phyloP scores from a whole-genome alignment of 2,888 invertebrate genomes.

The Allophyes oxyacanthae region DNA sequence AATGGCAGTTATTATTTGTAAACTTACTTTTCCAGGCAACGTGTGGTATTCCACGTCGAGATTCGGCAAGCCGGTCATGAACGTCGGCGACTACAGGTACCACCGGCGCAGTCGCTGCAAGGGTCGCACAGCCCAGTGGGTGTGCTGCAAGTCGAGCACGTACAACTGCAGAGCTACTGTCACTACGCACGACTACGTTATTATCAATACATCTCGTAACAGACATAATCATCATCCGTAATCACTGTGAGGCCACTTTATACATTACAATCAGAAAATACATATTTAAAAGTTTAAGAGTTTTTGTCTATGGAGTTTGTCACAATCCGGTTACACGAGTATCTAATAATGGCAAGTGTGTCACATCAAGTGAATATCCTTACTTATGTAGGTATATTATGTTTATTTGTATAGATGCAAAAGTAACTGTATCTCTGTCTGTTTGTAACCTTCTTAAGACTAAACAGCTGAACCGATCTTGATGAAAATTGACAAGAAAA shows the following conservation, averaged over 20 bases:
- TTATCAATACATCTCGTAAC: constrained; percentile 45
- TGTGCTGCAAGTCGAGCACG: constrained; percentile 48
- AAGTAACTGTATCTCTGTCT: too few relatives aligned
- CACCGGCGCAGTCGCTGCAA: constrained; percentile 40
- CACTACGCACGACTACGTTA: constrained; percentile 55
- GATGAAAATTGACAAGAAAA: too few relatives aligned
- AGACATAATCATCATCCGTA: constrained; percentile 47
- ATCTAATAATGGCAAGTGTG: too few relatives aligned
- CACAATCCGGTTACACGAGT: too few relatives aligned
- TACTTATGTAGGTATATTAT: too few relatives aligned
- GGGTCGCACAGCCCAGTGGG: constrained; percentile 48
- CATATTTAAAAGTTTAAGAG: too few relatives aligned
- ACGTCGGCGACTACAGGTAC: constrained; percentile 41
- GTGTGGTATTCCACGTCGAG: constrained; percentile 7
- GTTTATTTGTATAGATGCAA: too few relatives aligned
- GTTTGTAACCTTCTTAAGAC: too few relatives aligned
- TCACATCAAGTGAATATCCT: too few relatives aligned
- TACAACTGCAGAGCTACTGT: constrained; percentile 59
- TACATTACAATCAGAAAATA: too few relatives aligned
- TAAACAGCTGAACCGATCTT: too few relatives aligned
- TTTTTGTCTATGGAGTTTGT: too few relatives aligned
- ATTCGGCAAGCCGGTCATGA: constrained; percentile 48
- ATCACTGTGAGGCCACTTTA: background rate
- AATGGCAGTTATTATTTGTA: background rate
- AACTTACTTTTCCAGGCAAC: background rate